These are phyloP conservation scores for Cephalotes varians DNA, from an alignment of 2,888 invertebrate species.

Conservation along the genomic window DNA sequence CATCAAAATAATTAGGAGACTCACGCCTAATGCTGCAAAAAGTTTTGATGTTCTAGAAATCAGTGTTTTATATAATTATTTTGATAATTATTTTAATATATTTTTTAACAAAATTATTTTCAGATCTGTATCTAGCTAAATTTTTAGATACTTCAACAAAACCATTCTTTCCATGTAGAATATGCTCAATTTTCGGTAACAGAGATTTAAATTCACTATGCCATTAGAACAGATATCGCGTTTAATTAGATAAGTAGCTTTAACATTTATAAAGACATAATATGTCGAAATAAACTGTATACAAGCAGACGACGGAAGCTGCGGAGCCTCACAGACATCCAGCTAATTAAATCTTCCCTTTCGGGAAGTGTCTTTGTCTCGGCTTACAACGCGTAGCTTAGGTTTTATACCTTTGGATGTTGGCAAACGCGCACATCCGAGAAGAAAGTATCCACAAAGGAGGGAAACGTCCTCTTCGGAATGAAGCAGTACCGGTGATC, in stretches of 20 bases:
- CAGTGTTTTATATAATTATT: too few species aligned
- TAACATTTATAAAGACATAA: background rate
- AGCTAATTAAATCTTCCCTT: slow-evolving; percentile 74
- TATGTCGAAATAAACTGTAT: background rate
- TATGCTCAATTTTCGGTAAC: background rate
- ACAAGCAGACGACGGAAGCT: slow-evolving; percentile 49
- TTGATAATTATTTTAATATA: too few species aligned
- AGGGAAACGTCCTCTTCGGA: slow-evolving; percentile 66
- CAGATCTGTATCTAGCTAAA: too few species aligned
- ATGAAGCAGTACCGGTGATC: slow-evolving; percentile 67
- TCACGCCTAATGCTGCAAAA: too few species aligned
- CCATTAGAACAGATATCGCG: background rate
- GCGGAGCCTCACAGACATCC: slow-evolving; percentile 58
- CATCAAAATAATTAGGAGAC: too few species aligned
- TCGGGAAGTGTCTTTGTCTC: slow-evolving; percentile 66
- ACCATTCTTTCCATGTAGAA: too few species aligned
- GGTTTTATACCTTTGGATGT: slow-evolving; percentile 59
- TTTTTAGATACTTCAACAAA: too few species aligned
- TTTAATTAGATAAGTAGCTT: background rate
- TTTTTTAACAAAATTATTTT: too few species aligned
- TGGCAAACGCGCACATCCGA: slow-evolving; percentile 64
- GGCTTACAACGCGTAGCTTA: slow-evolving; percentile 46
- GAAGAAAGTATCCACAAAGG: slow-evolving; percentile 68
- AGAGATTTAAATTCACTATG: background rate
- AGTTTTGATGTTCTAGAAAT: too few species aligned